phyloP scores from a whole-genome alignment of 2,797 vertebrate species.

The Danio albolineatus region DNA sequence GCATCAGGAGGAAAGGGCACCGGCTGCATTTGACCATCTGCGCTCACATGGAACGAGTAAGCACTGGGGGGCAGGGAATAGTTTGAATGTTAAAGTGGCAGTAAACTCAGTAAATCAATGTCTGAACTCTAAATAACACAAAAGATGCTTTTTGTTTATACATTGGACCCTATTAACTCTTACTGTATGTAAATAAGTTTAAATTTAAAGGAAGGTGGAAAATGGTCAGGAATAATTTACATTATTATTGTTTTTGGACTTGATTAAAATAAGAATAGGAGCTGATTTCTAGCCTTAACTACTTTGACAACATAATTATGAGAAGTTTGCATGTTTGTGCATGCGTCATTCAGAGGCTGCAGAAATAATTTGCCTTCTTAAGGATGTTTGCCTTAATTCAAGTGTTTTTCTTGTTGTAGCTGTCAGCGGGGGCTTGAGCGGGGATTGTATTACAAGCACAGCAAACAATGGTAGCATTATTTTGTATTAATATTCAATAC shows the following conservation, averaged over 20 bases:
- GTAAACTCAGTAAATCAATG: neutral
- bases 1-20: constrained; percentile 85
- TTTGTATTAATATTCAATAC: constrained; percentile 71
- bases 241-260: neutral
- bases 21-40: constrained; percentile 86
- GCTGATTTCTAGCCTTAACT: neutral
- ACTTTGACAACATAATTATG: constrained; percentile 29
- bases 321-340: neutral
- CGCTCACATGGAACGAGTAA: constrained; percentile 85
- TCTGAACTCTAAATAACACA: neutral
- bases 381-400: constrained; percentile 57
- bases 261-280: neutral
- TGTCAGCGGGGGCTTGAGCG: constrained; percentile 59
- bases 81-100: neutral
- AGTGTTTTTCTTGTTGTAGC: constrained; percentile 62
- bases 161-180: neutral
- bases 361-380: constrained; percentile 48
- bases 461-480: constrained; percentile 61
- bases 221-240: neutral
- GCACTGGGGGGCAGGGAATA: constrained; percentile 67
- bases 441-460: constrained; percentile 63
- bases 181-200: neutral
- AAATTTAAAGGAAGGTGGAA: neutral
- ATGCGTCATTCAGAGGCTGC: constrained; percentile 11
- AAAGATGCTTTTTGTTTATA: neutral